A percentile compares a stretch with the other conserved stretches of the same genome.
phyloP scores from a whole-genome alignment of 2,888 invertebrate species.

The Campopleginae sp. region DNA sequence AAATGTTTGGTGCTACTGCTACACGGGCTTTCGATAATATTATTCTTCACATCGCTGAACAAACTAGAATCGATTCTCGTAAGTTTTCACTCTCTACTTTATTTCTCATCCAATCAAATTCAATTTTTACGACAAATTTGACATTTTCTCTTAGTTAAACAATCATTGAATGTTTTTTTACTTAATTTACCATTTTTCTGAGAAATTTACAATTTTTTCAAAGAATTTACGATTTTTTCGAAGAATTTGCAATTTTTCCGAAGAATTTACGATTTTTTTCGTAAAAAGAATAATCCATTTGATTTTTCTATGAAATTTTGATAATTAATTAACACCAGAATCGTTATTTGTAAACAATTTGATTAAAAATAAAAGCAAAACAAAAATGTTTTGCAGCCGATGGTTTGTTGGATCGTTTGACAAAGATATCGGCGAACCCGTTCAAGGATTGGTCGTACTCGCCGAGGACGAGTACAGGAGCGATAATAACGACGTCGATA shows the following conservation, averaged over 20 bases:
- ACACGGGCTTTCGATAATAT: constrained; percentile 93
- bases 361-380: too few relatives aligned
- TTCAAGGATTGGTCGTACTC: constrained; percentile 87
- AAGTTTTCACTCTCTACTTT: constrained; percentile 81
- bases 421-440: constrained; percentile 87
- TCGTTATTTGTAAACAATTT: too few relatives aligned
- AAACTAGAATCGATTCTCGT: constrained; percentile 89
- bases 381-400: constrained; percentile 74
- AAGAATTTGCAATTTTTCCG: too few relatives aligned
- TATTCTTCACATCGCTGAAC: constrained; percentile 91
- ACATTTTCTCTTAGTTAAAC: background rate
- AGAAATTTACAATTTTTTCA: too few relatives aligned
- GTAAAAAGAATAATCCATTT: too few relatives aligned
- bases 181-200: too few relatives aligned
- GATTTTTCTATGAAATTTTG: too few relatives aligned
- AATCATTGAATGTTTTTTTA: too few relatives aligned
- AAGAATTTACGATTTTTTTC: too few relatives aligned
- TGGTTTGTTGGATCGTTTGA: constrained; percentile 83
- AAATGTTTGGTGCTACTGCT: constrained; percentile 92
- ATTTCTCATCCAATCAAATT: too few relatives aligned
- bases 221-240: too few relatives aligned
- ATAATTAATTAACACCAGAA: too few relatives aligned
- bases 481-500: background rate
- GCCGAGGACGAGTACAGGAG: background rate
- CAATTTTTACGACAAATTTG: background rate